phyloP scores from a whole-genome alignment of 1,140 invertebrate genomes.

The Saxidomus purpurata region DNA sequence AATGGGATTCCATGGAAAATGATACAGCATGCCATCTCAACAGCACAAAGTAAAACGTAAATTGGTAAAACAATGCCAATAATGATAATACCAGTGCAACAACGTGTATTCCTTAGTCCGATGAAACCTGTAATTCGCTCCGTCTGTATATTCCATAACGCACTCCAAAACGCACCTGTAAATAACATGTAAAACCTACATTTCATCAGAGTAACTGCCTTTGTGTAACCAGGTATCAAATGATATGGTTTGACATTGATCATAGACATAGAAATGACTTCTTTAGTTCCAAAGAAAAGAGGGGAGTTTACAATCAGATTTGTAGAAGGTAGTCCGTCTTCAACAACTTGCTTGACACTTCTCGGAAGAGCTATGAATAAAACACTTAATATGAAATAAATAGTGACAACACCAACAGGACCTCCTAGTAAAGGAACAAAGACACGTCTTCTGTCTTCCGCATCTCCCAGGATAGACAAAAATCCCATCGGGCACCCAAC shows the following conservation, averaged over 20 bases:
- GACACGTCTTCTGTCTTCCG: background rate
- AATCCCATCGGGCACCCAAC: slow-evolving; percentile 26
- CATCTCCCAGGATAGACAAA: slow-evolving; percentile 7
- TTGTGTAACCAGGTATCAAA: slow-evolving; percentile 8
- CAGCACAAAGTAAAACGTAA: background rate
- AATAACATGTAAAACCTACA: slow-evolving; percentile 50
- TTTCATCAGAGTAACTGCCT: background rate
- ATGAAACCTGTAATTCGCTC: background rate
- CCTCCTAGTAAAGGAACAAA: slow-evolving; percentile 55
- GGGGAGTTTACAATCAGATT: background rate
- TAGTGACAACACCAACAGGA: background rate
- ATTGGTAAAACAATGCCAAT: background rate
- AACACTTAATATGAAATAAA: slow-evolving; percentile 28
- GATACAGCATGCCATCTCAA: background rate
- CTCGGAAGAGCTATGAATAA: slow-evolving; percentile 48
- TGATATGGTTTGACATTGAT: background rate
- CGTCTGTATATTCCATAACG: background rate
- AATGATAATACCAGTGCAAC: background rate
- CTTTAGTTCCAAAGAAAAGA: slow-evolving; percentile 11
- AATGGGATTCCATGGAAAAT: slow-evolving; percentile 23
- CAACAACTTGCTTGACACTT: slow-evolving; percentile 42
- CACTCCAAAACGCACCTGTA: background rate
- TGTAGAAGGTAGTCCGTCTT: slow-evolving; percentile 24
- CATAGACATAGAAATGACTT: slow-evolving; percentile 7
- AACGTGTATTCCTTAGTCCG: no score